Percentiles rank a stretch among this genome's conserved stretches.
Conservation (phyloP, 2,797 vertebrate genomes). For the Pogonophryne albipinna region DNA sequence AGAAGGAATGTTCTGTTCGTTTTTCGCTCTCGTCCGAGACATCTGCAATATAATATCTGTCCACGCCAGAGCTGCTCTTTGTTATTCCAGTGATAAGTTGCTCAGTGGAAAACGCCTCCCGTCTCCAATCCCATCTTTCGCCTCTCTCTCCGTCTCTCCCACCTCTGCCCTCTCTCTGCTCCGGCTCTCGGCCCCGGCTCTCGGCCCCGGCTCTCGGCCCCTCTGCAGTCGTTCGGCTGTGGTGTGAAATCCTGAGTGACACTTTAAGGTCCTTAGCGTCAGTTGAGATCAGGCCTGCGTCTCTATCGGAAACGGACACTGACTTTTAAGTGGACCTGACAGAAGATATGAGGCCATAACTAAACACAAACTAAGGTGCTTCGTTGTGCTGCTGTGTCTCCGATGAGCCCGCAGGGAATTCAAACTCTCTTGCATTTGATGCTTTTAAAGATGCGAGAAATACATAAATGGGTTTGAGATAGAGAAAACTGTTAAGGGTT, state of each 20-base stretch:
- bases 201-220: slow-evolving; percentile 25
- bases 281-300: slow-evolving; percentile 71
- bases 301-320: slow-evolving; percentile 69
- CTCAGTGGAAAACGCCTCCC: slow-evolving; percentile 28
- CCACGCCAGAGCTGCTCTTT: slow-evolving; percentile 43
- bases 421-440: neutral
- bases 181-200: slow-evolving; percentile 17
- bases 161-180: slow-evolving; percentile 46
- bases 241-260: slow-evolving; percentile 82
- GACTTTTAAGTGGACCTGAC: slow-evolving; percentile 30
- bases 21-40: slow-evolving; percentile 24
- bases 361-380: neutral
- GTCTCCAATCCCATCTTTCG: slow-evolving; percentile 47
- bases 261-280: slow-evolving; percentile 80
- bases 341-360: slow-evolving; percentile 29
- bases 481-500: slow-evolving; percentile 1
- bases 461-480: slow-evolving; percentile 4
- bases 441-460: neutral
- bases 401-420: neutral
- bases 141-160: slow-evolving; percentile 38
- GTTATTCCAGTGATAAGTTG: slow-evolving; percentile 40
- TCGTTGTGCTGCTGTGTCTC: neutral
- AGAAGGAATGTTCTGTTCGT: slow-evolving; percentile 9
- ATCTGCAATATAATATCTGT: slow-evolving; percentile 45
- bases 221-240: slow-evolving; percentile 17